A percentile compares a stretch with the other conserved stretches of the same genome.
These are phyloP conservation scores for Eupithecia dodoneata DNA, from an alignment of 2,888 invertebrate genomes.

Conservation along the genomic window DNA sequence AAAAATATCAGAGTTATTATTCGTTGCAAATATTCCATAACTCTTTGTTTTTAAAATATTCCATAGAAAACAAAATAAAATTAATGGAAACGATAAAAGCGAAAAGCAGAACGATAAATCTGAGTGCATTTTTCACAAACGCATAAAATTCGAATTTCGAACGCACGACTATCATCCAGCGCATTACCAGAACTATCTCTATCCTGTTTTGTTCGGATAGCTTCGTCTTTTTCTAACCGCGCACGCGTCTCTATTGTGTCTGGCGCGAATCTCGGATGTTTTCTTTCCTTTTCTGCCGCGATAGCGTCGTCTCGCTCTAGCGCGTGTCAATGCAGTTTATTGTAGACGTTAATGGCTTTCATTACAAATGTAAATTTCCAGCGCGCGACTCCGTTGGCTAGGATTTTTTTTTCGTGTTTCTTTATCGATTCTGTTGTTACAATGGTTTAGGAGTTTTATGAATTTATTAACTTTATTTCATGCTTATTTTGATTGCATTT, in stretches of 20 bases:
- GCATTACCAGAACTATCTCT: slow-evolving; percentile 50
- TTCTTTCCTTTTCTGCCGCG: slow-evolving; percentile 60
- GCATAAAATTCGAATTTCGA: slow-evolving; percentile 72
- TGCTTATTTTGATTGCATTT: slow-evolving; percentile 31
- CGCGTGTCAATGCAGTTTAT: slow-evolving; percentile 83
- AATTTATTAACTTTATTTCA: slow-evolving; percentile 52
- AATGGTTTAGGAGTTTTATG: background rate
- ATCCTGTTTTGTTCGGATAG: slow-evolving; percentile 61
- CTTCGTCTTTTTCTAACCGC: slow-evolving; percentile 62
- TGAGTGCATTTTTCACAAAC: slow-evolving; percentile 79
- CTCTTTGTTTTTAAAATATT: slow-evolving; percentile 43
- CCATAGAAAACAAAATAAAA: slow-evolving; percentile 1
- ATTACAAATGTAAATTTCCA: slow-evolving; percentile 84
- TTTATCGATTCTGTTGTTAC: slow-evolving; percentile 74
- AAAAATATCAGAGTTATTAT: background rate
- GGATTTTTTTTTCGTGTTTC: slow-evolving; percentile 76
- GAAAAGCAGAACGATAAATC: slow-evolving; percentile 69
- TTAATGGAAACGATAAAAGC: slow-evolving; percentile 19
- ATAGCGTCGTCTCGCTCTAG: slow-evolving; percentile 66
- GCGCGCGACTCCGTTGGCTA: slow-evolving; percentile 77
- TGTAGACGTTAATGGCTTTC: slow-evolving; percentile 82
- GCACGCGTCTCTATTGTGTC: slow-evolving; percentile 82
- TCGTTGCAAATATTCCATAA: background rate
- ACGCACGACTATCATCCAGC: slow-evolving; percentile 67
- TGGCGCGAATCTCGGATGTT: slow-evolving; percentile 66